Evolutionary conservation across 2,113 vertebrate species (phyloP), one percentile per base, ranked within the genome.

Genomic region (Neoarius graeffei): DNA sequence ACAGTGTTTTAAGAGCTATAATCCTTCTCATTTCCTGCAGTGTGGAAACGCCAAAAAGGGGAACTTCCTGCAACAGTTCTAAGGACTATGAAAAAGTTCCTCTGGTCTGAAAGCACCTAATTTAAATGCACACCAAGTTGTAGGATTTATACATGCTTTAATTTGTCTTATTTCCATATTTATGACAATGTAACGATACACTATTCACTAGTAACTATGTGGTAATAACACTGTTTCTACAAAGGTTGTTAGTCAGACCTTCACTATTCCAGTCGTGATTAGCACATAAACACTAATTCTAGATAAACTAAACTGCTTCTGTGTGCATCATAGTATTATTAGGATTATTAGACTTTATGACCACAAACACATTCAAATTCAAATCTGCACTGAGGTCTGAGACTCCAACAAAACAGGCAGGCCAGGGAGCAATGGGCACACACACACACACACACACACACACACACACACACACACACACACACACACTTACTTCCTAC

Each of bases 281-380:
- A 35, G 11, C 52, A 59, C 67, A 60, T 60, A 71, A 57, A 60
- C 13, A 57, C 13, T 62, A 10, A 48, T 74, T 6, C 54, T 85
- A 23, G 27, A 11, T 54, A 48, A 77, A 2, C 14, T n/a, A 27
- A 56, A 27, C 54, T 42, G n/a, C 13, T 59, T 2, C 54, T 74
- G 71, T 48, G 8, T 27, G 4, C 10, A 60, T 81, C 56, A 81
- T 10, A 23, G 17, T 10, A 74, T 89, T 81, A 73, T 71, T 84
- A 74, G n/a, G 50, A 74, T 87, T 73, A 87, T 85, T 64, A 81
- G 54, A 87, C 54, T 56, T 30, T 89, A 76, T 81, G 89, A 80
- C 56, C 84, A 35, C 42, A 62, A 1, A 17, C 20, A 54, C 14
- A 15, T 83, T 71, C 35, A 25, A 52, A 60, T 82, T 60, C 5